These are phyloP conservation scores for Macrostomum lignano DNA, from an alignment of 1,140 invertebrate species.

Conservation along the genomic window DNA sequence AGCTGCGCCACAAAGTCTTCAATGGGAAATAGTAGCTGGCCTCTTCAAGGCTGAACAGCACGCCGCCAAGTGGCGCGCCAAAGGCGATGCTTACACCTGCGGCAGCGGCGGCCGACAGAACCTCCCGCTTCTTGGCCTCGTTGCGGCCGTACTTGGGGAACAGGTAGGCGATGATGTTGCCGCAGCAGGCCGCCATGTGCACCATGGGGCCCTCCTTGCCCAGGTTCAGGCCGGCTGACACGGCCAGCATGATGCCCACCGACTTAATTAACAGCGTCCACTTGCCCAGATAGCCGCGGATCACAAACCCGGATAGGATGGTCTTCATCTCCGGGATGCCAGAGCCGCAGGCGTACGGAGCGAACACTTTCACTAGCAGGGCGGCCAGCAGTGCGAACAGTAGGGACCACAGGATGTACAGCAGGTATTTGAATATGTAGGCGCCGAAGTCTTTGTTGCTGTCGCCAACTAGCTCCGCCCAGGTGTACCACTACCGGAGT, in stretches of 20 bases:
- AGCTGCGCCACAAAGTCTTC: conserved; percentile 93
- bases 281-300: conserved; percentile 86
- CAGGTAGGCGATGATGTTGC: conserved; percentile 87
- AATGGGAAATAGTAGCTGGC: conserved; percentile 95
- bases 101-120: conserved; percentile 74
- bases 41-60: conserved; percentile 60
- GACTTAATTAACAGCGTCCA: conserved; percentile 97
- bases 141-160: conserved; percentile 96
- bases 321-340: conserved; percentile 51
- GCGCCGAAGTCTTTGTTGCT: conserved; percentile 38
- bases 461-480: conserved; percentile 53
- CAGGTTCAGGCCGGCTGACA: conserved; percentile 69
- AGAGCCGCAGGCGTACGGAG: conserved; percentile 69
- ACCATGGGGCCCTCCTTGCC: conserved; percentile 99
- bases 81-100: conserved; percentile 96
- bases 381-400: conserved; percentile 68
- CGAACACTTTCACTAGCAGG: conserved; percentile 79
- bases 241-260: conserved; percentile 39
- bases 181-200: conserved; percentile 55
- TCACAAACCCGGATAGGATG: conserved; percentile 93
- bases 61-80: conserved; percentile 57
- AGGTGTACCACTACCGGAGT: conserved; percentile 80
- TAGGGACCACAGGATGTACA: conserved; percentile 72
- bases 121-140: conserved; percentile 89
- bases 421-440: conserved; percentile 68